Base-by-base conservation (phyloP, 2,888 invertebrate species). In the Lithosia quadra region DNA sequence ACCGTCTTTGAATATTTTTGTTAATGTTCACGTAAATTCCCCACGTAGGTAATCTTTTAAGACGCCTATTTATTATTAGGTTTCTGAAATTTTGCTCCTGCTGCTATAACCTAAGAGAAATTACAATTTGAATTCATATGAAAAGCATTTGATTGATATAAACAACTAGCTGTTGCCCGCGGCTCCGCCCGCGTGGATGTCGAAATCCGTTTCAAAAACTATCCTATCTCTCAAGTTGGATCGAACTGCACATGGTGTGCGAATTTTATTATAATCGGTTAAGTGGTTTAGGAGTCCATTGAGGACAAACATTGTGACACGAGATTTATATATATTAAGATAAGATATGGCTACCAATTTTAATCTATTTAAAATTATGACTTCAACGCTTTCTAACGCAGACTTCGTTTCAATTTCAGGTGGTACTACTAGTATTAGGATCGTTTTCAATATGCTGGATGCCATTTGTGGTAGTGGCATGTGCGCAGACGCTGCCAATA, bases 401-500 rank as follows among this genome's bases (percentile, higher is more conserved):
- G 15, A 57, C n/a, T 22, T 24, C 8, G 53, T 67, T 39, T 22
- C 39, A 28, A 74, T 95, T 94, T 28, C 95, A 97, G 97, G 97
- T 98, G 72, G 97, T 97, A 69, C 93, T 97, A 18, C 92, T 97
- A 76, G 97, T 98, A 24, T 95, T 98, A 84, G 97, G 97, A 33
- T 97, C 97, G 74, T 98, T 98, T 86, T 96, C 98, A 0, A 92
- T 97, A 73, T 97, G 97, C 87, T 98, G 98, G 98, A 95, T 97
- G 84, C 98, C 98, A 21, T 98, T 97, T 88, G 96, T 97, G 81
- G 95, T 96, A 63, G 96, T 97, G 65, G 96, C 96, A 7, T 96
- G 96, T 79, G 95, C 95, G 10, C 96, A 96, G 84, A 95, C 96
- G 62, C 92, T 96, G 71, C 92, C 95, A 22, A 87, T 95, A 57